These are phyloP conservation scores for Rattus rattus DNA, from an alignment of 2,113 vertebrate species.

Conservation along the genomic window DNA sequence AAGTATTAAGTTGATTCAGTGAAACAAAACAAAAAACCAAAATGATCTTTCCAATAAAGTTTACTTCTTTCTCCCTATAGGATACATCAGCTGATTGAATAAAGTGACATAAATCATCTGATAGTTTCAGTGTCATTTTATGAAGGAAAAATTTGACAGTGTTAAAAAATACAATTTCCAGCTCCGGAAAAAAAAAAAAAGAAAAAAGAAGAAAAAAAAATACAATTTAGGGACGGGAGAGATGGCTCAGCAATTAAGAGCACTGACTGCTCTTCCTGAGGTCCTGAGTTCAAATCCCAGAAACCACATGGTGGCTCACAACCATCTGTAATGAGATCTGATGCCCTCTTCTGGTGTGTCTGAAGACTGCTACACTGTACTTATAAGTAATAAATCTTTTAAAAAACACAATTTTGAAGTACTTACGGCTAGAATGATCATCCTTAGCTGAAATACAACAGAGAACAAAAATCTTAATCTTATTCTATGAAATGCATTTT, in stretches of 20 bases:
- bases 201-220: not conserved
- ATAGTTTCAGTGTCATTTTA: slow-evolving; percentile 64
- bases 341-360: no score
- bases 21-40: slow-evolving; percentile 64
- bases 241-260: no score
- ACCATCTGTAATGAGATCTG: no score
- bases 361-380: no score
- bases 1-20: slow-evolving; percentile 49
- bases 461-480: slow-evolving; percentile 75
- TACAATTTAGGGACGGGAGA: not conserved
- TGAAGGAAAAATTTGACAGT: slow-evolving; percentile 43
- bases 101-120: slow-evolving; percentile 27
- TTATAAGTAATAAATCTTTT: not conserved
- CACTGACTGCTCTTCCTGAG: no score
- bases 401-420: slow-evolving; percentile 69
- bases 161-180: not conserved
- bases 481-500: slow-evolving; percentile 59
- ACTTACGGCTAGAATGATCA: slow-evolving; percentile 95
- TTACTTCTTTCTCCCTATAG: slow-evolving; percentile 1
- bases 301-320: no score
- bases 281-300: no score
- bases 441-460: slow-evolving; percentile 90
- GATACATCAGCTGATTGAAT: slow-evolving; percentile 44
- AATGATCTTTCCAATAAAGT: not conserved
- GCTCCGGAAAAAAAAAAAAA: no score